Percentiles rank a stretch among this genome's conserved stretches.
Conservation (phyloP, 2,113 vertebrate genomes). For the Nanger granti region DNA sequence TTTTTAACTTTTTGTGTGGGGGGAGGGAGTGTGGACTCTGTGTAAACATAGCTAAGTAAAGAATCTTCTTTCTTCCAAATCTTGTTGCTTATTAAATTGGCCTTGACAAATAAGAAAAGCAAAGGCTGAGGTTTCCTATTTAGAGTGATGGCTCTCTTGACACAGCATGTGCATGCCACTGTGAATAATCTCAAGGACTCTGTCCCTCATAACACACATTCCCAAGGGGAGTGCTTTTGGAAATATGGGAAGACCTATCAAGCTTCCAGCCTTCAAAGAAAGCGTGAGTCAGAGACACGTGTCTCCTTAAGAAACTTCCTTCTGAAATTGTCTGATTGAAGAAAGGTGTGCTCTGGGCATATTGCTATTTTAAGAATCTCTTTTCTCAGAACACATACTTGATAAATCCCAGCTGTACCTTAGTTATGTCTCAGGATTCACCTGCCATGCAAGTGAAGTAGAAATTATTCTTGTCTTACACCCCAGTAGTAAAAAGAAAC, state of each 20-base stretch:
- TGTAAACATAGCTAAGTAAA: neutral
- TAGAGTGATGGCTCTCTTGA: neutral
- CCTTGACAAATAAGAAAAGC: neutral
- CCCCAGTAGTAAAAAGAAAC: neutral
- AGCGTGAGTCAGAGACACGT: neutral
- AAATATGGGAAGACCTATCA: neutral
- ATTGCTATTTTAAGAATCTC: neutral
- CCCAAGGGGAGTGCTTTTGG: neutral
- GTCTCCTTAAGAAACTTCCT: neutral
- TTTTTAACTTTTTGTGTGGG: neutral
- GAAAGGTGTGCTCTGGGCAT: neutral
- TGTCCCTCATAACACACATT: rapidly evolving
- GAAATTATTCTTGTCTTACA: neutral
- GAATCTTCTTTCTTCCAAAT: neutral
- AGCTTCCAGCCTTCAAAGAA: neutral
- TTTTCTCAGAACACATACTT: neutral
- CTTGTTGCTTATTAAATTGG: neutral
- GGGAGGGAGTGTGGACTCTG: neutral
- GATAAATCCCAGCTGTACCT: neutral
- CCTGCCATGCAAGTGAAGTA: neutral
- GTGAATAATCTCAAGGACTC: neutral
- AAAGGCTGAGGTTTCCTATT: neutral
- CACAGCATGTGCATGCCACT: rapidly evolving
- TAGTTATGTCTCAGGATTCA: neutral
- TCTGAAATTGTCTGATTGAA: neutral